phyloP scores from a whole-genome alignment of 2,888 invertebrate species.

The Panzeria rudis region DNA sequence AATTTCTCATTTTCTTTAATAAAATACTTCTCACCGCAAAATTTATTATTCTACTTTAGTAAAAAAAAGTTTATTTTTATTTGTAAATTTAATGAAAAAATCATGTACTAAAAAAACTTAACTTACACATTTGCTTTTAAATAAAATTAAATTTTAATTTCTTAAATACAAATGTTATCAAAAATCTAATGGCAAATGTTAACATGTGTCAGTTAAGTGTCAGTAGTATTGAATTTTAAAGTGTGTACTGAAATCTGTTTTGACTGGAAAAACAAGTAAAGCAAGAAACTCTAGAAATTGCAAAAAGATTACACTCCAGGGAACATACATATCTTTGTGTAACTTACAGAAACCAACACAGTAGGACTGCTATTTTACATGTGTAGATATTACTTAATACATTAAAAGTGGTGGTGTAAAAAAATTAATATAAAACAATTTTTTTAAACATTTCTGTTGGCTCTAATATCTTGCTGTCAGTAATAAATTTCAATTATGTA shows the following conservation, averaged over 20 bases:
- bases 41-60: no score
- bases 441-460: constrained; percentile 52
- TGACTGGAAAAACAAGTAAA: background rate
- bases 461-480: constrained; percentile 64
- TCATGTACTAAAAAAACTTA: background rate
- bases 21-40: no score
- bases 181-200: constrained; percentile 41
- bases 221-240: constrained; percentile 44
- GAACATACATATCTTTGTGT: background rate
- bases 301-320: constrained; percentile 22
- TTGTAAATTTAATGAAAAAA: background rate
- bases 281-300: background rate
- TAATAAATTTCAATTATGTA: constrained; percentile 70
- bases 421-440: constrained; percentile 37
- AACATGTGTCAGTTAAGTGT: constrained; percentile 43
- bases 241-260: constrained; percentile 29
- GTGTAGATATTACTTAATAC: background rate
- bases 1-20: no score
- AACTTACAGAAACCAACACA: background rate
- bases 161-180: constrained; percentile 1
- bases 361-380: background rate
- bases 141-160: constrained; percentile 26
- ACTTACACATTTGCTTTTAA: background rate
- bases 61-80: background rate
- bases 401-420: background rate